Evolutionary conservation across 2,888 invertebrate genomes (phyloP).

Genomic region (Dolomedes plantarius): DNA sequence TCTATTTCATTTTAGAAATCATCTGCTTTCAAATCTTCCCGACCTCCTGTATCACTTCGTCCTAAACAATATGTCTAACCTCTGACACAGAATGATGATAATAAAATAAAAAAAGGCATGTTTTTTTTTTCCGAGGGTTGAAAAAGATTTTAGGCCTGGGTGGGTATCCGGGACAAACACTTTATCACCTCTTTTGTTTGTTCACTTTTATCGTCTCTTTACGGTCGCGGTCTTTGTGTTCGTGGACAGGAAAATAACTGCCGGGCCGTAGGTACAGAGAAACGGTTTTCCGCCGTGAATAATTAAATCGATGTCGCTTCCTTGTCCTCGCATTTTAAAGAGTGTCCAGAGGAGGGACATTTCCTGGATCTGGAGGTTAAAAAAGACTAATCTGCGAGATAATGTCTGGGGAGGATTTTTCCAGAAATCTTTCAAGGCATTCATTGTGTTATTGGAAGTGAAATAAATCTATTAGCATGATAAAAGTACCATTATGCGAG

Average conservation of each 20-base stretch:
- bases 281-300: background rate
- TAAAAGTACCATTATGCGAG: no score
- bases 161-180: constrained; percentile 5
- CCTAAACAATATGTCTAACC: constrained; percentile 37
- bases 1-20: background rate
- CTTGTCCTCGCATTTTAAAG: background rate
- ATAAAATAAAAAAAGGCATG: background rate
- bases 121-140: background rate
- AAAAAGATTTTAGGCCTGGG: constrained; percentile 12
- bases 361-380: background rate
- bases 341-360: background rate
- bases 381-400: no score
- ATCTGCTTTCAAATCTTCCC: background rate
- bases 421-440: no score
- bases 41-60: constrained; percentile 24
- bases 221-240: background rate
- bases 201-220: background rate
- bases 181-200: constrained; percentile 14
- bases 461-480: no score
- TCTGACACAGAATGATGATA: background rate
- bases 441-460: no score
- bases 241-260: background rate
- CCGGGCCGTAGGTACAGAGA: background rate
- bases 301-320: constrained; percentile 14
- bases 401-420: no score